Evolutionary conservation across 2,888 invertebrate species (phyloP).

Genomic region (Ormyrus labotus): DNA sequence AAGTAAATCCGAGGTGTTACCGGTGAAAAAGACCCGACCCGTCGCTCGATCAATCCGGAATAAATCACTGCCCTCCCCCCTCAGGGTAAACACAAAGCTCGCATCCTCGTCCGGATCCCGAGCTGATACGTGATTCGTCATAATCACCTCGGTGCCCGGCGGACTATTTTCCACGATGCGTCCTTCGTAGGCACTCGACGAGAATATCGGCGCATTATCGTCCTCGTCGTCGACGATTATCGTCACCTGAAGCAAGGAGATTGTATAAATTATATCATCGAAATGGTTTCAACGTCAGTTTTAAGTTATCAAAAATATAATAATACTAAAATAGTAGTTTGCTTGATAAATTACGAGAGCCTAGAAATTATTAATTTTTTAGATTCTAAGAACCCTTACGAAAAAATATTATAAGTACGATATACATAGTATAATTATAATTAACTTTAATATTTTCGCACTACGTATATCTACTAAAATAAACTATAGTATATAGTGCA

Average conservation of each 20-base stretch:
- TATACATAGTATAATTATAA: too few species aligned
- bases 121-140: slow-evolving; percentile 83
- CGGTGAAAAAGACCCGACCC: slow-evolving; percentile 80
- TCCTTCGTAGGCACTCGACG: slow-evolving; percentile 84
- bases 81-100: slow-evolving; percentile 84
- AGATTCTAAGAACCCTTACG: neutral
- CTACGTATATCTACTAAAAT: too few species aligned
- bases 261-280: slow-evolving; percentile 1
- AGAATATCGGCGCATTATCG: slow-evolving; percentile 90
- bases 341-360: too few species aligned
- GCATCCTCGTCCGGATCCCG: slow-evolving; percentile 84
- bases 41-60: slow-evolving; percentile 83
- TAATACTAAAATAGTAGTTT: too few species aligned
- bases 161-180: slow-evolving; percentile 87
- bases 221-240: slow-evolving; percentile 91
- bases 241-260: slow-evolving; percentile 76
- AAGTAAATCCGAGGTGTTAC: slow-evolving; percentile 77
- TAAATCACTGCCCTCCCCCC: slow-evolving; percentile 86
- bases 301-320: neutral
- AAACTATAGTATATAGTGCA: too few species aligned
- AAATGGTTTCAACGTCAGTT: neutral
- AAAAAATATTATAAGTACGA: neutral
- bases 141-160: slow-evolving; percentile 82
- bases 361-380: too few species aligned
- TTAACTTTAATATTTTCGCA: too few species aligned